Conservation (phyloP, 1,140 invertebrate species). For the Pseudomyrmex cubaensis region DNA sequence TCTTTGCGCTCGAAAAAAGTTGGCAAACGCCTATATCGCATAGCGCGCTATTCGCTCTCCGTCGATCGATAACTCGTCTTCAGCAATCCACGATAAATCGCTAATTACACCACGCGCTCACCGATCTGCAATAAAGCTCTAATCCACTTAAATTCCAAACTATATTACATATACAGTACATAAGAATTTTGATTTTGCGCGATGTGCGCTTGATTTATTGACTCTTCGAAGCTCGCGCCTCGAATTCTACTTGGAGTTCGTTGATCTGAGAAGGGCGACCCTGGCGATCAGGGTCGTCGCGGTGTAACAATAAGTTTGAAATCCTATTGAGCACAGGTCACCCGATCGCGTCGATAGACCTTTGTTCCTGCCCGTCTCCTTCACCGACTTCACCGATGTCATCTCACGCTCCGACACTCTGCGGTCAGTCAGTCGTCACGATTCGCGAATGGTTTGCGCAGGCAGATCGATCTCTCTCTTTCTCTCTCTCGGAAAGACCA, state of each 20-base stretch:
- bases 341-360: slow-evolving; percentile 69
- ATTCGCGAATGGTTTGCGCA: slow-evolving; percentile 59
- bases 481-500: neutral
- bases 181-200: neutral
- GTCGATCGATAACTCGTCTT: slow-evolving; percentile 31
- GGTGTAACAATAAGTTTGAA: slow-evolving; percentile 73
- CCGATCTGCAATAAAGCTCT: slow-evolving; percentile 17
- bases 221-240: slow-evolving; percentile 54
- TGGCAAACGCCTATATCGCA: neutral
- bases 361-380: slow-evolving; percentile 74
- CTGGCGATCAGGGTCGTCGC: slow-evolving; percentile 76
- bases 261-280: slow-evolving; percentile 75
- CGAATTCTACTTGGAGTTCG: slow-evolving; percentile 61
- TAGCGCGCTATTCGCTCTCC: slow-evolving; percentile 47
- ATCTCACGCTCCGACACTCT: slow-evolving; percentile 80
- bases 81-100: slow-evolving; percentile 55
- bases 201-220: slow-evolving; percentile 13
- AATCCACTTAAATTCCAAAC: slow-evolving; percentile 18
- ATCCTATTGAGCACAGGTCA: slow-evolving; percentile 75
- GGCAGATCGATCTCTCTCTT: slow-evolving; percentile 58
- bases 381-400: slow-evolving; percentile 70
- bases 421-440: slow-evolving; percentile 77
- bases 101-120: slow-evolving; percentile 52
- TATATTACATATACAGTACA: too few relatives aligned
- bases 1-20: slow-evolving; percentile 42